A percentile compares a stretch with the other conserved stretches of the same genome.
Evolutionary conservation across 2,113 vertebrate species (phyloP).

Genomic region (Deroptyus accipitrinus): DNA sequence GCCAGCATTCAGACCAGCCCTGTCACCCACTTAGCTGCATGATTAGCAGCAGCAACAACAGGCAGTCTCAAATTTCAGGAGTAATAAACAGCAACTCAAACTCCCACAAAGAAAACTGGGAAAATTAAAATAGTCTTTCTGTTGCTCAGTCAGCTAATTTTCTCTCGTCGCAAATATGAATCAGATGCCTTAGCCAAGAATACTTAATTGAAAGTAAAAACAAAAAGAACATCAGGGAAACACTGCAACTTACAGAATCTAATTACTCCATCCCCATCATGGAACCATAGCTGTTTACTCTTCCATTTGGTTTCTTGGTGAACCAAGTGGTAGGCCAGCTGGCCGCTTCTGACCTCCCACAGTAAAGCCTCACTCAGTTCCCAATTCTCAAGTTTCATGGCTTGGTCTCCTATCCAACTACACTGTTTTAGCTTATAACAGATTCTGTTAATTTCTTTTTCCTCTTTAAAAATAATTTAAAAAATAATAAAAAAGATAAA

Average conservation of each 20-base stretch:
- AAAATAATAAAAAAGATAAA: no score
- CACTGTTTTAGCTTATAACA: neutral
- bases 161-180: conserved; percentile 30
- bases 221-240: conserved; percentile 51
- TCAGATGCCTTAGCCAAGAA: conserved; percentile 11
- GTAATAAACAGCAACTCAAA: neutral
- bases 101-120: conserved; percentile 24
- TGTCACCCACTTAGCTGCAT: neutral
- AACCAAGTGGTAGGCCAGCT: conserved; percentile 41
- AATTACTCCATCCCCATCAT: neutral
- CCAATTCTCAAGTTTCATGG: neutral
- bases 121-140: conserved; percentile 43
- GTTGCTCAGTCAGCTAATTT: conserved; percentile 41
- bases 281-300: conserved; percentile 12
- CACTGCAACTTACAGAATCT: conserved; percentile 3
- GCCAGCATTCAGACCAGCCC: neutral
- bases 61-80: neutral
- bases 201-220: conserved; percentile 28
- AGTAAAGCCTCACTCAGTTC: conserved; percentile 1
- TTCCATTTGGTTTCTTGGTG: conserved; percentile 10
- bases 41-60: neutral
- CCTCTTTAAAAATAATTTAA: neutral
- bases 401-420: neutral
- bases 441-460: neutral
- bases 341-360: neutral